phyloP scores from a whole-genome alignment of 2,113 vertebrate species.

The Chroicocephalus ridibundus region DNA sequence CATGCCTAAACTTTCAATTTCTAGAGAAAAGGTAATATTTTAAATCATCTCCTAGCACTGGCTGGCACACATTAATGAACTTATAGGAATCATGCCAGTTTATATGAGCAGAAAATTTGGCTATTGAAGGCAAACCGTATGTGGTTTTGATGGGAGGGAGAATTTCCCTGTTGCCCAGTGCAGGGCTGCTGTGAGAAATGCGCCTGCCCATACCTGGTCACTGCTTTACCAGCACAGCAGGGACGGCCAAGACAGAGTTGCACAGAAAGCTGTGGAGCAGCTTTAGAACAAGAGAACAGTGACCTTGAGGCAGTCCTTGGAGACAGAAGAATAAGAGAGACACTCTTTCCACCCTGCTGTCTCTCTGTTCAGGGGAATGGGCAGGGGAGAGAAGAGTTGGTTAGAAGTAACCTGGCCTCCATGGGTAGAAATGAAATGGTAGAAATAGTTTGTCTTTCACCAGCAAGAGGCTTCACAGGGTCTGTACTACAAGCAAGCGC shows the following conservation, averaged over 20 bases:
- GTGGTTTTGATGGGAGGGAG: neutral
- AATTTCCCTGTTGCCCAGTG: neutral
- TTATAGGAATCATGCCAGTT: neutral
- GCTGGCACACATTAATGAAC: neutral
- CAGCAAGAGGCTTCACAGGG: neutral
- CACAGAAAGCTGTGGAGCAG: neutral
- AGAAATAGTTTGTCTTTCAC: neutral
- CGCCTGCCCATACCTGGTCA: neutral
- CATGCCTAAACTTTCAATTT: neutral
- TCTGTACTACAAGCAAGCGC: neutral
- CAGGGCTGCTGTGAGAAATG: neutral
- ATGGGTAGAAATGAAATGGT: neutral
- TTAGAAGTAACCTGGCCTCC: neutral
- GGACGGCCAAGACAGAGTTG: rapidly evolving
- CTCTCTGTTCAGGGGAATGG: neutral
- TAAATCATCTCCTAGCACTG: neutral
- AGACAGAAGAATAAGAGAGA: neutral
- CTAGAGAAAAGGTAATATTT: neutral
- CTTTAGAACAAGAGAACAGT: neutral
- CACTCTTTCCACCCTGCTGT: neutral
- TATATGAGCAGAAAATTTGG: neutral
- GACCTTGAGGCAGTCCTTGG: neutral
- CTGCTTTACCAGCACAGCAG: neutral
- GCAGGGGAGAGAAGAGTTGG: neutral
- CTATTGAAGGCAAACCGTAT: neutral